phyloP scores from a whole-genome alignment of 2,888 invertebrate genomes.

The Acanthosoma haemorrhoidale region DNA sequence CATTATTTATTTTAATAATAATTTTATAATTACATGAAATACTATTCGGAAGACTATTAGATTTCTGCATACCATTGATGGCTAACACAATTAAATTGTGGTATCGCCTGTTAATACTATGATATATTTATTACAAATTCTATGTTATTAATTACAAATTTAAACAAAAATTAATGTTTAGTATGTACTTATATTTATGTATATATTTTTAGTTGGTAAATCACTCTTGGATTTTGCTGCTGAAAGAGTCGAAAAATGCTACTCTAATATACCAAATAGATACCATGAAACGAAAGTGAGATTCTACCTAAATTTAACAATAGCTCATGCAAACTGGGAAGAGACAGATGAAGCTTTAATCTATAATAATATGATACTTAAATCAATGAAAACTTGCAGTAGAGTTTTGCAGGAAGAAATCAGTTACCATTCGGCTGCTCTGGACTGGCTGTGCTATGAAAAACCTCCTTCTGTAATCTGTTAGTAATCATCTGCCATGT shows the following conservation, averaged over 20 bases:
- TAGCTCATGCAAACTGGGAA: not conserved
- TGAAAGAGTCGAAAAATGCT: not conserved
- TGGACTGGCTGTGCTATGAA: not conserved
- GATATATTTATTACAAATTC: too few species aligned
- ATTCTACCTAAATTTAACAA: not conserved
- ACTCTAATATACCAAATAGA: not conserved
- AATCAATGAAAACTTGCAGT: not conserved
- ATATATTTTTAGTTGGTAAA: slow-evolving; percentile 16
- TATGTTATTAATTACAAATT: too few species aligned
- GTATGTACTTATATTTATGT: not conserved
- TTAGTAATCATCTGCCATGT: not conserved
- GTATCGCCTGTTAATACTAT: too few species aligned
- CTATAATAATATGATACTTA: not conserved
- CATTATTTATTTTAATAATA: not conserved
- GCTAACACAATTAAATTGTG: too few species aligned
- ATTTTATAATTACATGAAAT: too few species aligned
- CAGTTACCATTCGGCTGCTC: not conserved
- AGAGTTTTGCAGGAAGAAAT: slow-evolving; percentile 1
- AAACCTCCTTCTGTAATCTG: not conserved
- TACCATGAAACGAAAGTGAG: slow-evolving; percentile 17
- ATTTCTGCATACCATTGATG: too few species aligned
- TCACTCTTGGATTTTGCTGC: not conserved
- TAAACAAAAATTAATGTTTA: not conserved
- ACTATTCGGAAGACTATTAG: too few species aligned
- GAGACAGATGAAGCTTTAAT: not conserved